A percentile compares a stretch with the other conserved stretches of the same genome.
These are phyloP conservation scores for Lamprologus lemairii DNA, from an alignment of 2,113 vertebrate genomes.

Conservation along the genomic window DNA sequence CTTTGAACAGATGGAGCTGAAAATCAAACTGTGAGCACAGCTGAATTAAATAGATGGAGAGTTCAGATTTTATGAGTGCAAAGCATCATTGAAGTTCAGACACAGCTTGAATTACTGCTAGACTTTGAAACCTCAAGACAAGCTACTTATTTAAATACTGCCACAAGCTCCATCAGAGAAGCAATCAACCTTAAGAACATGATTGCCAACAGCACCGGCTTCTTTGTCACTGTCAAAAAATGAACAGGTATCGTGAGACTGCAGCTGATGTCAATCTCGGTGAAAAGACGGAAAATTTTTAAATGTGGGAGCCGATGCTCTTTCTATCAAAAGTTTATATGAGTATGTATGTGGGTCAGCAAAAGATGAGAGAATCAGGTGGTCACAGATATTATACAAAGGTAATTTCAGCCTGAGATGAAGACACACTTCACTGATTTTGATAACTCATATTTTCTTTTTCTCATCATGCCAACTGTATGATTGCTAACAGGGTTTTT, in stretches of 20 bases:
- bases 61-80: neutral
- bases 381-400: slow-evolving; percentile 28
- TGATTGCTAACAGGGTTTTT: slow-evolving; percentile 28
- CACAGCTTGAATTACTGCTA: neutral
- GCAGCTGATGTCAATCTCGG: neutral
- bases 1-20: slow-evolving; percentile 9
- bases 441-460: slow-evolving; percentile 21
- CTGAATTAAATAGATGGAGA: neutral
- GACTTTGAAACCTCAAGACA: neutral
- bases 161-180: neutral
- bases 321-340: neutral
- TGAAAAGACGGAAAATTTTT: neutral
- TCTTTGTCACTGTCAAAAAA: neutral
- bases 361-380: neutral
- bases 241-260: neutral
- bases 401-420: slow-evolving; percentile 20
- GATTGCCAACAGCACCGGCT: neutral
- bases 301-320: neutral
- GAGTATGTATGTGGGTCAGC: neutral
- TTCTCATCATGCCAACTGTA: neutral
- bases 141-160: neutral
- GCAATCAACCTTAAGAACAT: neutral
- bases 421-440: slow-evolving; percentile 39
- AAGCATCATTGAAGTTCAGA: neutral
- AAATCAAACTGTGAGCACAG: neutral